Conservation (phyloP, 2,888 invertebrate species). For the Heterodera filipjevi region DNA sequence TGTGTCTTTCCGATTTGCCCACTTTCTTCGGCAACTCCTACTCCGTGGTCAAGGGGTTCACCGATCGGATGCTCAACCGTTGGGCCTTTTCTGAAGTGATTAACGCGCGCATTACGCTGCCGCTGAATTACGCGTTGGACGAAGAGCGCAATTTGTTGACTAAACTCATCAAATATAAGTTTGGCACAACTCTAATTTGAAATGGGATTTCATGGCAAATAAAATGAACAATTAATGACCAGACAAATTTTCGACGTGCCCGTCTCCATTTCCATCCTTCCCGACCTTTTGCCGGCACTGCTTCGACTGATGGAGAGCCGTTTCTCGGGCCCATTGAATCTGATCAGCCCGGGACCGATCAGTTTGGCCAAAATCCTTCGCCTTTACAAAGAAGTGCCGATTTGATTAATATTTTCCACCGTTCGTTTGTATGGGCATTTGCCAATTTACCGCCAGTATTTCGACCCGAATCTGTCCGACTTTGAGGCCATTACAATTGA, state of each 20-base stretch:
- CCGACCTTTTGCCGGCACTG: slow-evolving; percentile 60
- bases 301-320: slow-evolving; percentile 58
- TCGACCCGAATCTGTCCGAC: slow-evolving; percentile 46
- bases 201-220: slow-evolving; percentile 10
- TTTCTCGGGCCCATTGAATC: slow-evolving; percentile 54
- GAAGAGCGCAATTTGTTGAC: slow-evolving; percentile 59
- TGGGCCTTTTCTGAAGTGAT: slow-evolving; percentile 50
- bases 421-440: not conserved
- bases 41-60: slow-evolving; percentile 63
- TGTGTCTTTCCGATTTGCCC: slow-evolving; percentile 53
- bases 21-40: slow-evolving; percentile 64
- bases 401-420: not conserved
- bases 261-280: slow-evolving; percentile 62
- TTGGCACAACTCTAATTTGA: not conserved
- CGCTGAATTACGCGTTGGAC: slow-evolving; percentile 55
- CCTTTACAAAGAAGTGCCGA: slow-evolving; percentile 55
- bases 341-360: slow-evolving; percentile 62
- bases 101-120: slow-evolving; percentile 63
- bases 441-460: slow-evolving; percentile 25
- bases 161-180: slow-evolving; percentile 62
- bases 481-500: slow-evolving; percentile 50
- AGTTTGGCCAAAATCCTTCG: slow-evolving; percentile 58
- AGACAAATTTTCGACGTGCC: slow-evolving; percentile 63
- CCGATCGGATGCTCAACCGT: slow-evolving; percentile 53
- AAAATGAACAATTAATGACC: too few species aligned